Evolutionary conservation across 1,140 invertebrate species (phyloP), one percentile per base, ranked within the genome.

Genomic region (Gryllus bimaculatus): DNA sequence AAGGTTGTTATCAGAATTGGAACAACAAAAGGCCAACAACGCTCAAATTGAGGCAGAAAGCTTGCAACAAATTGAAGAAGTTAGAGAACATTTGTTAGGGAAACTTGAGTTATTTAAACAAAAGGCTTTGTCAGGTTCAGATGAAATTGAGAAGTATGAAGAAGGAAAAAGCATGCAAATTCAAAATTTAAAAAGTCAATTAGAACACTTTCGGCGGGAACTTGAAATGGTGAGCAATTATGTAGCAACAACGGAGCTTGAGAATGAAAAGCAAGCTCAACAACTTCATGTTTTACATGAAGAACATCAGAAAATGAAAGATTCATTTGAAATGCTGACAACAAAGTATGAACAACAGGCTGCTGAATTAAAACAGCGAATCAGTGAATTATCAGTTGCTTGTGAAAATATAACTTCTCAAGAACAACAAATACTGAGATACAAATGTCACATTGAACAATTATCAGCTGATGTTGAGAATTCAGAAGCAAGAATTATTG

Each of bases 381-480:
- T 18, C 3, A 7, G 7, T 66, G 54, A 66, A 18, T 18, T 66
- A 18, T 66, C 54, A 66, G 18, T 18, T 10, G 54, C 76, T 21
- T 20, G 48, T 77, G 48, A 20, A 48, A 77, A 77, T 8, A 77
- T 77, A n/a, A 15, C 76, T 77, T 47, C 76, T 18, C 47, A 77
- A 48, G 76, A 77, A 54, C 39, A 77, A n/a, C 39, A 47, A 18
- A 77, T 77, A 48, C 12, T 77, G 47, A 47, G 48, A 48, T 20
- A 77, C 18, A 49, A 48, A 54, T 48, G 48, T 49, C 47, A 77
- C 8, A 49, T 8, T 8, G 18, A 77, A 20, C 18, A 49, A 20
- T 20, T 77, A 15, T 48, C 76, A 6, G 54, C 18, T 10, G 54
- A 66, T 66, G 18, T 66, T 66, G 54, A 66, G 7, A 66, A 10